Conservation (phyloP, 2,888 invertebrate genomes). For the Leptinotarsa haldemani region DNA sequence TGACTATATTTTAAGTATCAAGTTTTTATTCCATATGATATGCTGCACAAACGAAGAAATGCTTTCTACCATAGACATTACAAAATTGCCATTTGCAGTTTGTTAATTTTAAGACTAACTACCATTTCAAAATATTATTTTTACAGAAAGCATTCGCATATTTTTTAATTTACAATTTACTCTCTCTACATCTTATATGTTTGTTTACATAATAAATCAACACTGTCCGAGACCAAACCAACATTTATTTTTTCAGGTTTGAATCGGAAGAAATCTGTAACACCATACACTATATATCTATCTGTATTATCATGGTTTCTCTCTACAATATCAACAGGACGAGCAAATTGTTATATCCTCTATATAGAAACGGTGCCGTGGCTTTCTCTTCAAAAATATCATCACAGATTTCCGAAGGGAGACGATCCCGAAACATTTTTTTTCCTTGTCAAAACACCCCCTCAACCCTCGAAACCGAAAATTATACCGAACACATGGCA, state of each 20-base stretch:
- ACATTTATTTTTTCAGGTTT: slow-evolving; percentile 1
- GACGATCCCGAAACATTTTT: neutral
- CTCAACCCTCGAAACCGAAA: neutral
- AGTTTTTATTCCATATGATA: too few species aligned
- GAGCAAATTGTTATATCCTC: neutral
- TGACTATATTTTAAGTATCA: too few species aligned
- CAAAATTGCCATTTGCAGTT: too few species aligned
- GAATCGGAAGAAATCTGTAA: neutral
- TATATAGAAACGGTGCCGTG: too few species aligned
- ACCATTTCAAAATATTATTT: too few species aligned
- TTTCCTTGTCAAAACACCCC: neutral
- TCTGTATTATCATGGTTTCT: neutral
- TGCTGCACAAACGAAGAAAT: too few species aligned
- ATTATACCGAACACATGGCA: slow-evolving; percentile 23
- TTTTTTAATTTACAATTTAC: too few species aligned
- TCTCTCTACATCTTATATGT: neutral
- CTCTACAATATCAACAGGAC: neutral
- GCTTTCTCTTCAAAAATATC: neutral
- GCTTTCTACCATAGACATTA: too few species aligned
- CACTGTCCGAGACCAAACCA: neutral
- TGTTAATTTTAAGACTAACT: too few species aligned
- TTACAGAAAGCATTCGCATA: too few species aligned
- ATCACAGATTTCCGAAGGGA: neutral
- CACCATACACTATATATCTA: neutral
- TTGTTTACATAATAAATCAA: neutral